Evolutionary conservation across 37 sponge, comb jelly and placozoan genomes (phyloP), one percentile per base, ranked within the genome.

Genomic region (Eunapius fragilis): DNA sequence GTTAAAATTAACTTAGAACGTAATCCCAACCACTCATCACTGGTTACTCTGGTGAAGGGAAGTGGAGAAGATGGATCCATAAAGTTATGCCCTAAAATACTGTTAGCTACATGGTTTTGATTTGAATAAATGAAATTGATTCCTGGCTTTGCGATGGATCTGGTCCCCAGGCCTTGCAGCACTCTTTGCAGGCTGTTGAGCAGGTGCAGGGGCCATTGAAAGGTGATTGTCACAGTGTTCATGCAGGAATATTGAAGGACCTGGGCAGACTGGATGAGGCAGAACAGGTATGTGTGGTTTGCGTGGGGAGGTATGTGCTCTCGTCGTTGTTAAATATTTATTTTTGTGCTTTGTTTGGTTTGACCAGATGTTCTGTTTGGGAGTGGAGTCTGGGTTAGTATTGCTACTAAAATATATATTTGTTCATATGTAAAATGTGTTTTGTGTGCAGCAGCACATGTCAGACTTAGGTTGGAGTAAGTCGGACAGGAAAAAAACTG

Each of bases 231-330:
- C 31, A 41, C 73, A 37, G 37, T 58, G 22, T 86, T 0, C 79
- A 38, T 38, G 86, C 70, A 7, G 78, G 70, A 25, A 70, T 79
- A 5, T 78, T 86, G 24, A 86, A 79, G 38, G 86, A 86, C 41
- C 6, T 78, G n/a, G 72, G 71, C 25, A n/a, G 36, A 38, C 49
- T 86, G 2, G 70, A 77, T 2, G 78, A 79, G 71, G 78, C 86
- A 5, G 86, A 77, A 38, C 19, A 79, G 72, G 86, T 85, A 67
- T 79, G 45, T 41, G 27, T 79, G 45, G 70, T 3, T 9, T 41
- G 6, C 6, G 41, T 41, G 41, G 3, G 41, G 41, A 9, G 41
- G 6, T 41, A 41, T 41, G 2, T 80, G 67, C 2, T 32, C 9
- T 31, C 0, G 31, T 80, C 19, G 48, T 67, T 67, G 32, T n/a